Evolutionary conservation across 2,888 invertebrate genomes (phyloP), one percentile per base, ranked within the genome.

Genomic region (Galerucella pusilla): DNA sequence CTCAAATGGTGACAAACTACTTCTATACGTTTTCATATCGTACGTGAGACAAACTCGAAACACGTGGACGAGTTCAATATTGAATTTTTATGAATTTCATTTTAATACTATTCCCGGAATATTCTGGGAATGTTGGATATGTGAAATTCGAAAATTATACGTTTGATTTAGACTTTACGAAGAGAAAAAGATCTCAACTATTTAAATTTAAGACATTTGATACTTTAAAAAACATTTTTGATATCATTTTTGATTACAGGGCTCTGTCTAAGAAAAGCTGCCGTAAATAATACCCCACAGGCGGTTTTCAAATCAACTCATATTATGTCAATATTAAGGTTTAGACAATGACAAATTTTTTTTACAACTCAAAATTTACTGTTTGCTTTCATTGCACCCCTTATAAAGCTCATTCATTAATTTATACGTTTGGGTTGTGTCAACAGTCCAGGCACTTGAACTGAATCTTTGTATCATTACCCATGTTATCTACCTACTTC

Each of bases 1-100:
- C 81, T 84, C 83, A 85, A 86, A 86, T 86, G 84, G 85, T 85
- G 86, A 86, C 84, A 85, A 85, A 86, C 84, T 83, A 83, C 84
- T 81, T 78, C 83, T 81, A 83, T 86, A 85, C 78, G 81, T 85
- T 83, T 83, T 85, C 83, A 84, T 85, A 85, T 85, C 81, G 83
- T 77, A 81, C 81, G 78, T 71, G 75, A 77, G 75, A 80, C 80
- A 80, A 70, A 73, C 66, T 14, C 67, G 46, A 70, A 57, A 71
- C 65, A 67, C 74, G 70, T 74, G 67, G 54, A 71, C 46, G 28
- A 54, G 42, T 63, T 64, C 68, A 54, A 76, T 73, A 70, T 76
- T 63, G 68, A 76, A 76, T 76, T 68, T 73, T 76, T 72, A 72
- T 72, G 72, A 72, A 72, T 72, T 72, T 72, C 72, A 60, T 49